phyloP scores from a whole-genome alignment of 2,797 vertebrate genomes.

The Phrynocephalus vlangalii region DNA sequence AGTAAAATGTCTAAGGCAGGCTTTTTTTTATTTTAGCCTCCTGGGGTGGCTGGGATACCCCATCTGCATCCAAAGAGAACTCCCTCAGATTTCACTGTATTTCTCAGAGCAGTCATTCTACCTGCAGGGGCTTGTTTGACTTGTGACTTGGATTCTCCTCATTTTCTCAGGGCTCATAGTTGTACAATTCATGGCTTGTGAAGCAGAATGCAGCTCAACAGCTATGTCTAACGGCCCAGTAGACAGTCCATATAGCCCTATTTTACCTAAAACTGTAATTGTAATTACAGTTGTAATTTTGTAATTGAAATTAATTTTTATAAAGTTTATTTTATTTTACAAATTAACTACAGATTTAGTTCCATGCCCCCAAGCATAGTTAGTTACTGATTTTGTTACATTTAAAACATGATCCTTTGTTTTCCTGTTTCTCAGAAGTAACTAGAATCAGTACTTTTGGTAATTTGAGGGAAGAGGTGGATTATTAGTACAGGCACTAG shows the following conservation, averaged over 20 bases:
- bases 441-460: no score
- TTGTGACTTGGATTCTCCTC: not conserved
- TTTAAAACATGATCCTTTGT: not conserved
- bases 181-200: not conserved
- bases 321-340: not conserved
- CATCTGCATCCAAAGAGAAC: not conserved
- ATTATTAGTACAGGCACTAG: no score
- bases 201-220: not conserved
- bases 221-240: not conserved
- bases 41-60: not conserved
- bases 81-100: not conserved
- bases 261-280: not conserved
- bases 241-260: not conserved
- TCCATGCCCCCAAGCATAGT: not conserved
- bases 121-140: not conserved
- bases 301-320: not conserved
- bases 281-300: no score
- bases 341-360: not conserved
- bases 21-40: not conserved
- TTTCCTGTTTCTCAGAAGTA: no score
- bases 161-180: not conserved
- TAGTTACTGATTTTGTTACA: not conserved
- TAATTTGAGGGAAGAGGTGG: no score
- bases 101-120: not conserved
- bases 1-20: slow-evolving; percentile 37